Evolutionary conservation across 2,888 invertebrate genomes (phyloP), one percentile per base, ranked within the genome.

Genomic region (Dichetophora obliterata): DNA sequence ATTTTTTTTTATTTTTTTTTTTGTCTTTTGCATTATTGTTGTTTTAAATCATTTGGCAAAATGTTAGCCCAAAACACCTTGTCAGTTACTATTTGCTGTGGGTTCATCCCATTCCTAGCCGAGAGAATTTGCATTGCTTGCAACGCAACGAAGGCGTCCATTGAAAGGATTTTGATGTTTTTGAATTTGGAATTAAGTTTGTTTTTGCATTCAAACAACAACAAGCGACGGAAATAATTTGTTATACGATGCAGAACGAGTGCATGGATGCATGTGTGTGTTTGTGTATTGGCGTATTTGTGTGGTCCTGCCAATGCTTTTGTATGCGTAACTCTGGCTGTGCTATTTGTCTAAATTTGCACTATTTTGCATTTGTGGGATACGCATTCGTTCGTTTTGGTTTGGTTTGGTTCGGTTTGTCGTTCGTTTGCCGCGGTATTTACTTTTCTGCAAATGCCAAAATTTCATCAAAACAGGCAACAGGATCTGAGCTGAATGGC

Each of bases 131-230:
- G 68, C 48, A 24, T 22, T 68, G 27, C 31, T 22, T 50, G 34
- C 63, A 65, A 14, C n/a, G 22, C 59, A 59, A 34, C 16, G 48
- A 24, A 48, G 50, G 27, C 50, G 68, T 68, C 50, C 48, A 68
- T 74, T 74, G 74, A 74, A 74, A 74, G 74, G 74, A 74, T 74
- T 74, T 74, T 54, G 52, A 66, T 74, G 74, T 74, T 74, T 65
- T 74, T 54, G 66, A 65, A 74, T 74, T 74, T 54, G 65, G 74
- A 8, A 66, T 74, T 74, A 74, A 73, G 61, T 54, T 74, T 50
- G 72, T 34, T 27, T 63, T 48, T 74, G 22, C 57, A 74, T 74
- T 11, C 43, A 43, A 66, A 66, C 24, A 66, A 66, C 48, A 66
- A 61, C 61, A 16, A 22, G 22, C 24, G 3, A n/a, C 37, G 3